Evolutionary conservation across 2,888 invertebrate species (phyloP).

Genomic region (Pheosia tremula): DNA sequence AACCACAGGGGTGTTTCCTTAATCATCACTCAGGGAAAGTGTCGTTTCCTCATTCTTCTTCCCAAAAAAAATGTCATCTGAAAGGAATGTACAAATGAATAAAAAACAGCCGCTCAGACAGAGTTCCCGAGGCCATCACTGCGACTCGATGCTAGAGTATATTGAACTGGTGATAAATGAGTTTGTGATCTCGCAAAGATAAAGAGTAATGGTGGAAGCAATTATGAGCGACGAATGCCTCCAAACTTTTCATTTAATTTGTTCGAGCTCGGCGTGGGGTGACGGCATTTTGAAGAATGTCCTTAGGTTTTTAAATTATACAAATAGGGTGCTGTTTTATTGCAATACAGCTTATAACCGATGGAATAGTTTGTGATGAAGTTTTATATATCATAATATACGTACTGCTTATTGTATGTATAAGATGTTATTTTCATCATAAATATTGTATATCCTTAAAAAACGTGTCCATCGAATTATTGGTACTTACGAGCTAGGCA

Average conservation of each 20-base stretch:
- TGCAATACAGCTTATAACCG: too few relatives aligned
- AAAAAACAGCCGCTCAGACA: background rate
- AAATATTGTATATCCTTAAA: too few relatives aligned
- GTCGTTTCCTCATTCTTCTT: background rate
- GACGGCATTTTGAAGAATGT: conserved; percentile 15
- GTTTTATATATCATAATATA: too few relatives aligned
- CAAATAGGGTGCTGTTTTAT: too few relatives aligned
- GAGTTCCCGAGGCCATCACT: background rate
- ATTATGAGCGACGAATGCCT: conserved; percentile 32
- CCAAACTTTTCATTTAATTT: conserved; percentile 24
- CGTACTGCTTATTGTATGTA: too few relatives aligned
- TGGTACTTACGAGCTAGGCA: background rate
- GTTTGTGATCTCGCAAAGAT: conserved; percentile 50
- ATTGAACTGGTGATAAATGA: conserved; percentile 51
- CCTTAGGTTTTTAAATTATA: background rate
- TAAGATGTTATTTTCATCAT: too few relatives aligned
- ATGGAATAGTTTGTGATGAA: too few relatives aligned
- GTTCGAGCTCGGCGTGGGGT: conserved; percentile 8
- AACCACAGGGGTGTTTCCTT: too few relatives aligned
- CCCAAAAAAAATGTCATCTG: background rate
- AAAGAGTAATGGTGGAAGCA: conserved; percentile 46
- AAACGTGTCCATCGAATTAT: too few relatives aligned
- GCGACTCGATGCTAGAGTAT: conserved; percentile 14
- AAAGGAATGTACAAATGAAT: background rate
- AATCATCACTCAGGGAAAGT: too few relatives aligned